Conservation (phyloP, 2,797 vertebrate genomes). For the Myripristis murdjan region DNA sequence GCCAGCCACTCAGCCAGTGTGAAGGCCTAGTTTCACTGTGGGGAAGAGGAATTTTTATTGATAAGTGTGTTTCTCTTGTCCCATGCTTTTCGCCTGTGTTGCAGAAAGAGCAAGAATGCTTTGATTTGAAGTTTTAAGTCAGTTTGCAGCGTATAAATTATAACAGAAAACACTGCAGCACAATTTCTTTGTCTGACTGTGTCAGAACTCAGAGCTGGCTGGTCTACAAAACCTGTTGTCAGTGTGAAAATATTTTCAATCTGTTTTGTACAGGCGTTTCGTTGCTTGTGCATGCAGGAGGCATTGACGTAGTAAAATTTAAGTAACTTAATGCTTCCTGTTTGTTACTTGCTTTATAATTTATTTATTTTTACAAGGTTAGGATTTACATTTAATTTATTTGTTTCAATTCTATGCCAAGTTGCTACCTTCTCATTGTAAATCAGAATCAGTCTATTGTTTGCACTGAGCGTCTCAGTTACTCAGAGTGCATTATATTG, state of each 20-base stretch:
- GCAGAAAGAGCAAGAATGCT: constrained; percentile 16
- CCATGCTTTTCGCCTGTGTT: constrained; percentile 14
- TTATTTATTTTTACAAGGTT: constrained; percentile 36
- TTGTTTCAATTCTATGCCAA: constrained; percentile 44
- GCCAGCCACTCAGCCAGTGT: constrained; percentile 11
- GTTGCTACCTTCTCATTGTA: constrained; percentile 30
- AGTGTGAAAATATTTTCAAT: neutral
- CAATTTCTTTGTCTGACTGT: neutral
- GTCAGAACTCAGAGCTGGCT: neutral
- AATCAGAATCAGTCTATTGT: constrained; percentile 48
- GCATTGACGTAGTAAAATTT: neutral
- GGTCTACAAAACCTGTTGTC: neutral
- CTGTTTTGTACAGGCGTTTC: neutral
- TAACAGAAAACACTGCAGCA: neutral
- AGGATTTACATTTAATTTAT: constrained; percentile 25
- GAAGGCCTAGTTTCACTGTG: constrained; percentile 47
- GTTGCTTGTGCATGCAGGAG: neutral
- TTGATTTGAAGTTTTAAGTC: neutral
- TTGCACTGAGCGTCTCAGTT: constrained; percentile 26
- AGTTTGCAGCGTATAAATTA: neutral
- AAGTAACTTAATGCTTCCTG: neutral
- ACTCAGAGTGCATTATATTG: constrained; percentile 44
- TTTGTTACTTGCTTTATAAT: neutral
- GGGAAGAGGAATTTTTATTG: constrained; percentile 44
- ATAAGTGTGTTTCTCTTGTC: constrained; percentile 27